Conservation (phyloP, 1,140 invertebrate genomes). For the Anagrus nilaparvatae region DNA sequence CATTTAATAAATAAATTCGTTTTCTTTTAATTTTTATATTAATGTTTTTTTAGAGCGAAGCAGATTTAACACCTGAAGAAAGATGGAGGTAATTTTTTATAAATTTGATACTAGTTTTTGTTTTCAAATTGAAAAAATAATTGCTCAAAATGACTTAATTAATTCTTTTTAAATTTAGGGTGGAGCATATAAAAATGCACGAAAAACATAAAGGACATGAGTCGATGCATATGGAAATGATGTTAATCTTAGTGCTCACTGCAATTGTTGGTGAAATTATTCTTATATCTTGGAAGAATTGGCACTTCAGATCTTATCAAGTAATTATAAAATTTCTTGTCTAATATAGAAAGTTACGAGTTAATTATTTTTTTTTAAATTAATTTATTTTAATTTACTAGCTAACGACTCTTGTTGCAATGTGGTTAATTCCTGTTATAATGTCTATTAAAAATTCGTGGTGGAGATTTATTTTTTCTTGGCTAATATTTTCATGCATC, state of each 20-base stretch:
- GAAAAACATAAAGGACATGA: conserved; percentile 91
- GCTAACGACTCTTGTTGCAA: conserved; percentile 76
- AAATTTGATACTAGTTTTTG: conserved; percentile 12
- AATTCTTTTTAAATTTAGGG: conserved; percentile 52
- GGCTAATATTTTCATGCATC: conserved; percentile 82
- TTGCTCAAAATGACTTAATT: too few relatives aligned
- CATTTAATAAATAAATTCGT: too few relatives aligned
- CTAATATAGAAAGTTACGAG: too few relatives aligned
- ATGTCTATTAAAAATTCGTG: conserved; percentile 77
- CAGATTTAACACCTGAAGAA: conserved; percentile 59
- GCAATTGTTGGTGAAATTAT: conserved; percentile 82
- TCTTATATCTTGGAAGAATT: conserved; percentile 89
- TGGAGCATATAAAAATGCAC: conserved; percentile 78
- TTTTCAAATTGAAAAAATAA: conserved; percentile 2
- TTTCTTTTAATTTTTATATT: too few relatives aligned
- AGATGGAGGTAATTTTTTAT: conserved; percentile 47
- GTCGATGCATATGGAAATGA: conserved; percentile 96
- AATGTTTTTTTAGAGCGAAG: conserved; percentile 49
- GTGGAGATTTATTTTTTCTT: conserved; percentile 87
- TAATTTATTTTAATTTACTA: too few relatives aligned
- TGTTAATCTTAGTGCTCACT: conserved; percentile 81
- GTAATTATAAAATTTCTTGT: conserved; percentile 47
- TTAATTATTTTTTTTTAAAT: too few relatives aligned
- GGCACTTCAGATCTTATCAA: conserved; percentile 90
- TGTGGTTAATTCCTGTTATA: conserved; percentile 91